Evolutionary conservation across 2,113 vertebrate species (phyloP), one percentile per base, ranked within the genome.

Genomic region (Fukomys damarensis): DNA sequence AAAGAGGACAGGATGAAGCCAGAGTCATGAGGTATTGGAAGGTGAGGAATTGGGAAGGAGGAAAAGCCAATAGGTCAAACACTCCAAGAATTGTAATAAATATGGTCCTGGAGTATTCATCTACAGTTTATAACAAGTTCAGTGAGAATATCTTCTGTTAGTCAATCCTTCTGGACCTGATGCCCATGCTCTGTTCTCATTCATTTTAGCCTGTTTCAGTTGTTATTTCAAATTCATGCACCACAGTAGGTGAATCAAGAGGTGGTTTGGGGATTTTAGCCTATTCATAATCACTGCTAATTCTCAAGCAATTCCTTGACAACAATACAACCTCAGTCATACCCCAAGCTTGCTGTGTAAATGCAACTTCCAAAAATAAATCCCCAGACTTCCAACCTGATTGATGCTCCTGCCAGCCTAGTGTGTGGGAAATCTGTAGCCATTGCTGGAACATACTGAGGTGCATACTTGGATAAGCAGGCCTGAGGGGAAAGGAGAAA

Each of bases 141-240:
- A 81, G 19, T 28, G 9, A 89, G 35, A 88, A 46, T 7, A 72
- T 41, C 13, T 54, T 80, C 66, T 68, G 58, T 59, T 54, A 22
- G 46, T 5, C 11, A 32, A 65, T 5, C 4, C 1, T 3, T 35
- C 59, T 0, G 0, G n/a, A 35, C 19, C 20, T 52, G 2, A 58
- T 26, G 12, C 24, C n/a, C 7, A n/a, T 6, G 81, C 28, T 52
- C 14, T 56, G 17, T 54, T 65, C 76, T 70, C 24, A 65, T 32
- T 70, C 7, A 26, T 61, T 79, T 88, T 59, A 86, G 32, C 14
- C 6, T 32, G 41, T 81, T 46, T 59, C 41, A 82, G 35, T 0
- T 20, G 0, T 41, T 2, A 32, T 12, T 38, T 84, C 16, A 76
- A 92, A 70, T 30, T 28, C 12, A 14, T 20, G 30, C 6, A 19